Evolutionary conservation across 92 coral and sea anemone species (phyloP), one percentile per base, ranked within the genome.

Genomic region (Montipora capitata): DNA sequence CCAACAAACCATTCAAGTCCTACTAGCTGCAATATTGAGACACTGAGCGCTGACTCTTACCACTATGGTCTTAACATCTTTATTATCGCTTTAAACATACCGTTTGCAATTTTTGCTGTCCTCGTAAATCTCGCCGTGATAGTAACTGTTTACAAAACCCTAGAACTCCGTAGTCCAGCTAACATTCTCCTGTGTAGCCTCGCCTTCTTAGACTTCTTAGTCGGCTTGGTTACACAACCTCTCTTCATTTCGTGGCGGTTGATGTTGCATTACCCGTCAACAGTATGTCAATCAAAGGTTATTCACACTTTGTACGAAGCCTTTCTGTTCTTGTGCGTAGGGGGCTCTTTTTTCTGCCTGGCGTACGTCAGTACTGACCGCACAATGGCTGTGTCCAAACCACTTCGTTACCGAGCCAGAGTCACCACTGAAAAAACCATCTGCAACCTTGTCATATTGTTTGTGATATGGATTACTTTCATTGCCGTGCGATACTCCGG

Each of bases 231-330:
- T 18, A 86, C 91, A 2, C 94, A 91, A 58, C 93, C 93, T 39
- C 83, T 90, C 2, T 78, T 90, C 59, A 74, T 90, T 58, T 75
- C 93, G 2, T 90, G 93, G 93, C 81, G 93, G n/a, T 27, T 85
- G 78, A 72, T 90, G 90, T 66, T 91, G 7, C 94, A 86, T 59
- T 73, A 62, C 61, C 54, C 74, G 40, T 76, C 91, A 40, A 86
- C 94, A 42, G 18, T 87, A 11, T 91, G 93, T 18, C 3, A 15
- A 18, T 78, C 93, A 3, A 78, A 80, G 20, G 42, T 90, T 44
- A 17, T 86, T 64, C 94, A 91, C 62, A 1, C 79, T 4, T 68
- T 77, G 68, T 91, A 91, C 52, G 94, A 86, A 77, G 91, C 75
- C 3, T 86, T 91, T 39, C 83, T 91, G 18, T 87, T 79, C 38